These are phyloP conservation scores for Psittacula cyanocephala DNA, from an alignment of 2,113 vertebrate species.

Conservation along the genomic window DNA sequence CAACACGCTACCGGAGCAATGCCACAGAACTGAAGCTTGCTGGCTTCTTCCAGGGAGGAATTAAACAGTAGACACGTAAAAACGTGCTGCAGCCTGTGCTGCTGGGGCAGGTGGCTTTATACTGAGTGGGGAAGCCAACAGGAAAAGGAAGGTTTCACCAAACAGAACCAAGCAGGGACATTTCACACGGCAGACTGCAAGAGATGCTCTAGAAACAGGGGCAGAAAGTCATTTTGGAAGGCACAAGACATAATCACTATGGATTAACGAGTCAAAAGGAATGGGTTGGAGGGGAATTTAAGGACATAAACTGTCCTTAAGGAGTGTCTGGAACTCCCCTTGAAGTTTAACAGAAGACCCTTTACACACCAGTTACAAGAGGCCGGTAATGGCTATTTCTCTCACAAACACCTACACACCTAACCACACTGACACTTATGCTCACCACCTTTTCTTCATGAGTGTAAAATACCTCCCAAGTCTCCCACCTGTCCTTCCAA, in stretches of 20 bases:
- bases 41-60: neutral
- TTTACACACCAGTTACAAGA: neutral
- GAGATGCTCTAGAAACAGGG: neutral
- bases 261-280: neutral
- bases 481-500: neutral
- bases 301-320: neutral
- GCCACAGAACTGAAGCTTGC: neutral
- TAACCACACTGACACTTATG: neutral
- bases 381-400: neutral
- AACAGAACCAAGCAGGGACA: neutral
- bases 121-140: neutral
- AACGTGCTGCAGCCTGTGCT: neutral
- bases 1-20: neutral
- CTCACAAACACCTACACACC: fast-evolving
- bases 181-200: neutral
- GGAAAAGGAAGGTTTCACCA: neutral
- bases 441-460: neutral
- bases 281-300: neutral
- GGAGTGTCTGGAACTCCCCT: neutral
- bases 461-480: neutral
- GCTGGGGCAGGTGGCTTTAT: neutral
- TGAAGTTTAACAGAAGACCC: neutral
- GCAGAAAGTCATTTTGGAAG: neutral
- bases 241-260: neutral
- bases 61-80: neutral